These are phyloP conservation scores for Pteromalus puparum DNA, from an alignment of 1,140 invertebrate genomes.

Conservation along the genomic window DNA sequence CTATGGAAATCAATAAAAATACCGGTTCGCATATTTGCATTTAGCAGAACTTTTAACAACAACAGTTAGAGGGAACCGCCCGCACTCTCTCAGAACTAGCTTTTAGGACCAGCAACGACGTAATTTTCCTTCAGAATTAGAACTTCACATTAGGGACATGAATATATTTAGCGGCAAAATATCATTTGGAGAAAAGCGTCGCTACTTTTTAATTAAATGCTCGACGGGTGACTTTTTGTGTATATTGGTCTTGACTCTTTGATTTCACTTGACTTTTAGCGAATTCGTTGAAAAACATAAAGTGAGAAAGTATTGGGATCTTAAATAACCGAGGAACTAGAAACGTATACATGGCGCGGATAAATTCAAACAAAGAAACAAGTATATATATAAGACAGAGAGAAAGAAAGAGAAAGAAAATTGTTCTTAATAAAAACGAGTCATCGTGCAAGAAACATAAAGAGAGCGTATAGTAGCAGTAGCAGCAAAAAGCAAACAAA, in stretches of 20 bases:
- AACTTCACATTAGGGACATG: conserved; percentile 12
- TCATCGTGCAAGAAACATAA: no score
- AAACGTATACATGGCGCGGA: neutral
- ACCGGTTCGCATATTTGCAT: no score
- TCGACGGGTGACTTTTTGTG: neutral
- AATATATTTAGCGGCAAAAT: neutral
- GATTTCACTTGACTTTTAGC: no score
- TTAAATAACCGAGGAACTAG: neutral
- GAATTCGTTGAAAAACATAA: no score
- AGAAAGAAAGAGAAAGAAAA: no score
- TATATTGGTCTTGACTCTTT: no score
- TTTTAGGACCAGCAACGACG: neutral
- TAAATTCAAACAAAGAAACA: conserved; percentile 17
- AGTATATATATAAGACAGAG: no score
- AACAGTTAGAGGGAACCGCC: conserved; percentile 12
- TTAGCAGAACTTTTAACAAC: no score
- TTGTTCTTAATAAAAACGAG: no score
- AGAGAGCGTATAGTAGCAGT: no score
- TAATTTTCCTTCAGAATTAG: conserved; percentile 36
- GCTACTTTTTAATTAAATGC: neutral
- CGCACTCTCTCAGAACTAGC: neutral
- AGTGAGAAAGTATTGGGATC: neutral
- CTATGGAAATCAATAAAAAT: no score
- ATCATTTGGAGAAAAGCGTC: neutral
- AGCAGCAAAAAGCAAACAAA: no score